Conservation (phyloP, 2,113 vertebrate genomes). For the Phrynocephalus versicolor region DNA sequence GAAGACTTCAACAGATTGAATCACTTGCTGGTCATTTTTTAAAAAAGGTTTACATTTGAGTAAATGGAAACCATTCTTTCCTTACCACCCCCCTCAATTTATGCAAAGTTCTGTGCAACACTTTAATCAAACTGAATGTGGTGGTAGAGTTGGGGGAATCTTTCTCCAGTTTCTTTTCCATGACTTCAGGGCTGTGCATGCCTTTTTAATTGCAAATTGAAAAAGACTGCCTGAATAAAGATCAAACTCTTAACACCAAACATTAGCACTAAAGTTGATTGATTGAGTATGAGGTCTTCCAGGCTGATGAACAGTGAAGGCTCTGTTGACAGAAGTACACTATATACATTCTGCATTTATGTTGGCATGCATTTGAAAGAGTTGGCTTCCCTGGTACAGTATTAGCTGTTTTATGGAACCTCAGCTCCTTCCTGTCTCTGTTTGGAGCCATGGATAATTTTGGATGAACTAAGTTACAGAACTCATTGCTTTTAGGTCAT, state of each 20-base stretch:
- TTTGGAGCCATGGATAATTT: background rate
- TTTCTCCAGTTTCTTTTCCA: background rate
- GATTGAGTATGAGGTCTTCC: conserved; percentile 20
- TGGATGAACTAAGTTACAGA: background rate
- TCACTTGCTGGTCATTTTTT: background rate
- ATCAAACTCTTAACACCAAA: conserved; percentile 26
- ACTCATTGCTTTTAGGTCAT: background rate
- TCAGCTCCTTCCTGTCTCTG: background rate
- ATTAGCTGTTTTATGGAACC: conserved; percentile 10
- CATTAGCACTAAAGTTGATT: conserved; percentile 23
- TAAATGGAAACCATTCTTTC: background rate
- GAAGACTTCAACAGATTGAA: background rate
- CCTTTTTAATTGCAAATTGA: conserved; percentile 8
- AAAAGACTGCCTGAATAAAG: conserved; percentile 18
- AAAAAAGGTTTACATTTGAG: background rate
- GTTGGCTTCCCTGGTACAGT: background rate
- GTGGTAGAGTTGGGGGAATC: too few species aligned
- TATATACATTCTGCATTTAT: background rate
- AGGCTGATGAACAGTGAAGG: conserved; percentile 1
- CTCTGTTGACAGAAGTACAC: background rate
- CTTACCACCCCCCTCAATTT: background rate
- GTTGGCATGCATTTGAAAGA: background rate
- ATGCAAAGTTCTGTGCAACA: background rate
- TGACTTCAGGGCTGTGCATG: conserved; percentile 1
- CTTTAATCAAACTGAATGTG: background rate